Base-by-base conservation (phyloP, 1,140 invertebrate genomes). In the Medauroidea extradentata region DNA sequence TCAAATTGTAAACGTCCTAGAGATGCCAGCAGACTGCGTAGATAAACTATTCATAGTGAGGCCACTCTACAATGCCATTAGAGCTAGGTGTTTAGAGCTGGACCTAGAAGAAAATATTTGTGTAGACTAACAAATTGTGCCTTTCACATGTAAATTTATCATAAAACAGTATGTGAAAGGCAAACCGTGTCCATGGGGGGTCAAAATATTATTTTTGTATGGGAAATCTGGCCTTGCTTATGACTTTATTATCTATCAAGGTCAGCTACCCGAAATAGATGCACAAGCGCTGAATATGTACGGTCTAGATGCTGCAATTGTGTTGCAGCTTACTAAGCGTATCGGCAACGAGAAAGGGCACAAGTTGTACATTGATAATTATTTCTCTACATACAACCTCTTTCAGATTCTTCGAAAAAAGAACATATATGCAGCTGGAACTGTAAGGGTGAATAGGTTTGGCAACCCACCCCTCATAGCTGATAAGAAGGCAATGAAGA, bases 401-500 rank as follows among this genome's bases (percentile, higher is more conserved):
- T 57, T 75, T 49, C 65, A 74, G 68, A 62, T 64, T 52, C 53
- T 75, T 24, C 68, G 70, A 34, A 34, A 34, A 11, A 66, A 59
- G 56, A 16, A 70, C 62, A 67, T 64, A 69, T 23, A 67, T 69
- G 71, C 73, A 58, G 64, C 68, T 46, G 64, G 70, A 53, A 73
- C 69, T 58, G 62, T 65, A 53, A 64, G 67, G 63, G 58, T 70
- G 23, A 71, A 74, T 59, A 69, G 67, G 60, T 34, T 34, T 34
- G 29, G 29, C 29, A 34, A 34, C 4, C 29, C 29, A 34, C 65
- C 69, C 41, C 54, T 75, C 16, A 43, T 68, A 49, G 64, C 53
- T 57, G 74, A 75, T 39, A 73, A 71, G 69, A 57, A 65, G 19
- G 62, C 70, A 44, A 72, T 70, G 52, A 72, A 71, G 63, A 72